phyloP scores from a whole-genome alignment of 2,888 invertebrate genomes.

The Neoitamus cyanurus region DNA sequence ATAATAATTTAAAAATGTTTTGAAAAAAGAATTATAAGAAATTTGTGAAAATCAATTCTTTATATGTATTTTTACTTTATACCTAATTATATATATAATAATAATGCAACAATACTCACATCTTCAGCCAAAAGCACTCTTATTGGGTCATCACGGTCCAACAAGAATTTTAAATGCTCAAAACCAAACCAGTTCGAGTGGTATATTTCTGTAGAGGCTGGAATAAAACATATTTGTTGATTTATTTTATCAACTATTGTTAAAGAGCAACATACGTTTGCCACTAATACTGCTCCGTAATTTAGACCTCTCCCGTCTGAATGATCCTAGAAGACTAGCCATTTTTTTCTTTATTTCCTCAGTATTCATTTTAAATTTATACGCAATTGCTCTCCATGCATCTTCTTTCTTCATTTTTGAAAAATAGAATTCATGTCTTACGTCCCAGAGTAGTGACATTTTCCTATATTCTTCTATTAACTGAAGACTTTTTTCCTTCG shows the following conservation, averaged over 20 bases:
- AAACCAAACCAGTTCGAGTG: background rate
- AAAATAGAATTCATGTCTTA: background rate
- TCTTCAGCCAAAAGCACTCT: background rate
- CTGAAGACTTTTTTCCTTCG: background rate
- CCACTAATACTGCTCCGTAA: background rate
- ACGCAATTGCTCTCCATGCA: background rate
- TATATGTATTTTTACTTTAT: too few species aligned
- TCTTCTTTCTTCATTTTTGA: background rate
- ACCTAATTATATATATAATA: background rate
- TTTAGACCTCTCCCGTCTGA: background rate
- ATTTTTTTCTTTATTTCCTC: slow-evolving; percentile 1
- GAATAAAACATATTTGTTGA: background rate
- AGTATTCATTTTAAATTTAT: background rate
- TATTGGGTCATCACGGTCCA: background rate
- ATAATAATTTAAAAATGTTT: too few species aligned
- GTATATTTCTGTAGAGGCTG: background rate
- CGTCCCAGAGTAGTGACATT: background rate
- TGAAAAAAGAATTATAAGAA: too few species aligned
- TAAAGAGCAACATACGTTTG: background rate
- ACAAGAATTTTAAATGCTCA: background rate
- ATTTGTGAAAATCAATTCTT: too few species aligned
- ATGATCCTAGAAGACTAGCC: background rate
- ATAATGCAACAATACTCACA: background rate
- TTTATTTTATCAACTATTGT: background rate
- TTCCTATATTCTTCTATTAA: slow-evolving; percentile 7